These are phyloP conservation scores for Boleophthalmus pectinirostris DNA, from an alignment of 2,113 vertebrate species.

Conservation along the genomic window DNA sequence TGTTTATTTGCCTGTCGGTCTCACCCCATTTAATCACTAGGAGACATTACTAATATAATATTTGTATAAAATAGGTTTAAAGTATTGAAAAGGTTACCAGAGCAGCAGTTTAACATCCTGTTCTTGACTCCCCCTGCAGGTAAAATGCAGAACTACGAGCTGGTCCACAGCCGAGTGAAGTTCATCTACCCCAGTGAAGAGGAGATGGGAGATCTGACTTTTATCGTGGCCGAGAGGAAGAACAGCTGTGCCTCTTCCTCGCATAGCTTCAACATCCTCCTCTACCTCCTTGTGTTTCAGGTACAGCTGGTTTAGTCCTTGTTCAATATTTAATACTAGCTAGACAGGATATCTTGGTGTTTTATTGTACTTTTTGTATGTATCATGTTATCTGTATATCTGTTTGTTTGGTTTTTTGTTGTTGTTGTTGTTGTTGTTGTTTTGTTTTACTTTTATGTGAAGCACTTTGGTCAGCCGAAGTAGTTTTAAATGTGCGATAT, in stretches of 20 bases:
- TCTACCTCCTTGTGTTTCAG: slow-evolving; percentile 94
- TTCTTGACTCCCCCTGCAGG: slow-evolving; percentile 74
- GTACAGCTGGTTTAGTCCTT: slow-evolving; percentile 62
- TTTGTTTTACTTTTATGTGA: no score
- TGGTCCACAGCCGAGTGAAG: slow-evolving; percentile 94
- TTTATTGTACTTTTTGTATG: no score
- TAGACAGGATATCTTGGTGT: no score
- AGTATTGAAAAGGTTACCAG: neutral
- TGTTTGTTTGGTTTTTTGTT: no score
- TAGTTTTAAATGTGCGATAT: no score
- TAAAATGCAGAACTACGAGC: slow-evolving; percentile 97
- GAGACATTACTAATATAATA: neutral
- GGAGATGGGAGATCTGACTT: slow-evolving; percentile 95
- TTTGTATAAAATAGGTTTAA: neutral
- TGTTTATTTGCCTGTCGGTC: neutral
- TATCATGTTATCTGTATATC: no score
- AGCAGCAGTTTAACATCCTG: neutral
- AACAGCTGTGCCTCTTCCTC: slow-evolving; percentile 62
- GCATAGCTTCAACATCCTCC: slow-evolving; percentile 86
- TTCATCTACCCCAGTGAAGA: slow-evolving; percentile 98
- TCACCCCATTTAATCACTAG: no score
- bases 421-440: no score
- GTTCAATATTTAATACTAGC: neutral
- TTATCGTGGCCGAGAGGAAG: slow-evolving; percentile 89
- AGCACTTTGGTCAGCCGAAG: no score